A percentile compares a stretch with the other conserved stretches of the same genome.
Evolutionary conservation across 2,797 vertebrate species (phyloP).

Genomic region (Vespertilio murinus): DNA sequence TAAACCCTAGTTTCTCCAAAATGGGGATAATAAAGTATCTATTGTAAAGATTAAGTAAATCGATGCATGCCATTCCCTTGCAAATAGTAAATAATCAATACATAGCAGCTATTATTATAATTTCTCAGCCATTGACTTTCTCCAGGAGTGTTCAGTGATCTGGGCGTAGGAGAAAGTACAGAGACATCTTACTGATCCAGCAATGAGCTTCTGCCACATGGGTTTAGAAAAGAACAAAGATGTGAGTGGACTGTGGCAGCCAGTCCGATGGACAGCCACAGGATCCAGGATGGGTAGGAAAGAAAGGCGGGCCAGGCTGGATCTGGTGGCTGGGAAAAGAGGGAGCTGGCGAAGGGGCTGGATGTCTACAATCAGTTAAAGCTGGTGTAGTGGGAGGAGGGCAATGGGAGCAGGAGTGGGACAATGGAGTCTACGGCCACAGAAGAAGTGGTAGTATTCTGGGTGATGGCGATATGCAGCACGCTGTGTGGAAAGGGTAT

Average conservation of each 20-base stretch:
- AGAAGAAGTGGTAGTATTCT: background rate
- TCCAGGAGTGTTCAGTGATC: background rate
- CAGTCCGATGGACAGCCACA: background rate
- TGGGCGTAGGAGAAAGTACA: background rate
- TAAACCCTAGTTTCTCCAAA: constrained; percentile 53
- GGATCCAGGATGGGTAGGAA: background rate
- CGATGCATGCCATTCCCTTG: background rate
- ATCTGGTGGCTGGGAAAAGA: background rate
- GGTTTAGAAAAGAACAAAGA: background rate
- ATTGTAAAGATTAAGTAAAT: constrained; percentile 37
- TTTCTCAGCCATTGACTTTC: constrained; percentile 32
- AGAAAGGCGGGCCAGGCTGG: background rate
- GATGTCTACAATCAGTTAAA: background rate
- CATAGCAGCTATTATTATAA: background rate
- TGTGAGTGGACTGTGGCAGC: background rate
- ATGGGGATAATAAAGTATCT: constrained; percentile 41
- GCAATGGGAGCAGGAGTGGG: background rate
- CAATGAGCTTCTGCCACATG: background rate
- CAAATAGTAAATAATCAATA: constrained; percentile 33
- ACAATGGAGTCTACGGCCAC: background rate
- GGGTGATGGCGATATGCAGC: background rate
- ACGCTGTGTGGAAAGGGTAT: background rate
- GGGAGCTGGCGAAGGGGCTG: background rate
- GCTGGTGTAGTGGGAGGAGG: background rate
- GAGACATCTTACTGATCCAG: background rate